These are phyloP conservation scores for Cosmorhoe ocellata DNA, from an alignment of 2,888 invertebrate species.

Conservation along the genomic window DNA sequence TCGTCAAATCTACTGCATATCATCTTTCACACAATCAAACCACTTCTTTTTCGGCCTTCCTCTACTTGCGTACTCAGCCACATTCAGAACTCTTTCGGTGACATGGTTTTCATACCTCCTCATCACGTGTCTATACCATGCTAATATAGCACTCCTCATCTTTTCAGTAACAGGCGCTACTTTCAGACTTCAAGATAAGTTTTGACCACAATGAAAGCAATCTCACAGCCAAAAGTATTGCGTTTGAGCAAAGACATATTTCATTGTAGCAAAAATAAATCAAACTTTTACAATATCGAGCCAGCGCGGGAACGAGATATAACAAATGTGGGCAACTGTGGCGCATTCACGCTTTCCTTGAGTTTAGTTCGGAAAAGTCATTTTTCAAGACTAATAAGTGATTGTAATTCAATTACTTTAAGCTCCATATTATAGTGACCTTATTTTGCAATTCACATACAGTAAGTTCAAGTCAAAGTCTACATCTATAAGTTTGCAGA, in stretches of 20 bases:
- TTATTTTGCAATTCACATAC: not conserved
- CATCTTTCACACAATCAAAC: no score
- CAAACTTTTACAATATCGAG: constrained; percentile 45
- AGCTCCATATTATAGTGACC: no score
- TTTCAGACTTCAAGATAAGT: no score
- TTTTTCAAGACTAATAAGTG: constrained; percentile 15
- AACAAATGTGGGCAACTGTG: constrained; percentile 22
- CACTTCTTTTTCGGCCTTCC: no score
- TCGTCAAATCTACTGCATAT: no score
- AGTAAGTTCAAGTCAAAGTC: not conserved
- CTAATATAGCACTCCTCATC: no score
- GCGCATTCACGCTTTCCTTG: constrained; percentile 17
- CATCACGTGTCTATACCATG: no score
- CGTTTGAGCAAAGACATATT: constrained; percentile 11
- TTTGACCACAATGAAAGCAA: not conserved
- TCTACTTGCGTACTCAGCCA: no score
- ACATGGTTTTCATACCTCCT: no score
- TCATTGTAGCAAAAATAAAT: constrained; percentile 44
- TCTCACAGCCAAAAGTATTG: constrained; percentile 15
- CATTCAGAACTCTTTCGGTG: no score
- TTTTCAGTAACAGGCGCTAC: no score
- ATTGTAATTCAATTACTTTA: no score
- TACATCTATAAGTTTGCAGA: not conserved
- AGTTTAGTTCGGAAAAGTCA: constrained; percentile 20
- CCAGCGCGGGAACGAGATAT: constrained; percentile 8